These are phyloP conservation scores for Trogon surrucura DNA, from an alignment of 2,113 vertebrate genomes.

Conservation along the genomic window DNA sequence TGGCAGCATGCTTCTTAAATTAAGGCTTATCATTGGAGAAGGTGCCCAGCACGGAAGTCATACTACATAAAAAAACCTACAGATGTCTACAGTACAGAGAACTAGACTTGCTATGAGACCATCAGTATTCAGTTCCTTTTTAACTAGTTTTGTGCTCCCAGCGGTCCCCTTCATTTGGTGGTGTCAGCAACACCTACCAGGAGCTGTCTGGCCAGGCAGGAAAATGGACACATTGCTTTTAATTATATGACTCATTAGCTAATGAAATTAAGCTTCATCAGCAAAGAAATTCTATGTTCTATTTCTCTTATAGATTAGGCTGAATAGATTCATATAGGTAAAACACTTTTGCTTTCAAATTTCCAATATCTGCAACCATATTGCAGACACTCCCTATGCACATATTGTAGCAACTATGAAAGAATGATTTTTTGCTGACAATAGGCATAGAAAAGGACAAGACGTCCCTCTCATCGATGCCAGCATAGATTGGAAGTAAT, in stretches of 20 bases:
- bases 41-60: accelerated
- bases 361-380: background rate
- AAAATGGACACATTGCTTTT: conserved; percentile 28
- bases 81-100: background rate
- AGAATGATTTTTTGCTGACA: background rate
- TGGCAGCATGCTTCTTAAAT: background rate
- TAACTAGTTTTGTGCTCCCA: background rate
- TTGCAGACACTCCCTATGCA: background rate
- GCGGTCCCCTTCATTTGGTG: background rate
- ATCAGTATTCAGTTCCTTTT: background rate
- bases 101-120: background rate
- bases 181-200: background rate
- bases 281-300: conserved; percentile 10
- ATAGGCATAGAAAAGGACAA: background rate
- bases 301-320: conserved; percentile 2
- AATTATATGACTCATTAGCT: conserved; percentile 40
- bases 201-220: background rate
- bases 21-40: background rate
- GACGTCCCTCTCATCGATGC: background rate
- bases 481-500: conserved; percentile 29
- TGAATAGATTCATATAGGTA: background rate
- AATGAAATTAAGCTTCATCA: conserved; percentile 36
- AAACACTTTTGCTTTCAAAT: background rate
- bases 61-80: background rate
- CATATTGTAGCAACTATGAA: background rate